Evolutionary conservation across 2,113 vertebrate genomes (phyloP).

Genomic region (Peromyscus californicus): DNA sequence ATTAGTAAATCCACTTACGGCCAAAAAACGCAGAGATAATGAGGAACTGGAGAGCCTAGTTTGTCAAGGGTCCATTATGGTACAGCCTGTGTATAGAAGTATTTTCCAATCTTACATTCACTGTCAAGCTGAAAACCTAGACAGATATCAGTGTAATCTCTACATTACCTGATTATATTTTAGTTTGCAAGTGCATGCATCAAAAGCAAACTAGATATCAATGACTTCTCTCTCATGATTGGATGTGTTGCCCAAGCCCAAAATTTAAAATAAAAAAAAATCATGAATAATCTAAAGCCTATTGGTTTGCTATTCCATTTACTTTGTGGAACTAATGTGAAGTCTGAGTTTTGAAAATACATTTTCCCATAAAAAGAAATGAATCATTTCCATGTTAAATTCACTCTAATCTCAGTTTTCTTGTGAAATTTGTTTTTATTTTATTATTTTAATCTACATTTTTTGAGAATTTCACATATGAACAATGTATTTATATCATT

Average conservation of each 20-base stretch:
- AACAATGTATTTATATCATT: not conserved
- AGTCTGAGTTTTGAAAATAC: conserved; percentile 20
- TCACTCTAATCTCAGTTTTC: not conserved
- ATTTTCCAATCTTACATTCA: not conserved
- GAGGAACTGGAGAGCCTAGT: not conserved
- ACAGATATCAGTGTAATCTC: not conserved
- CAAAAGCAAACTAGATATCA: not conserved
- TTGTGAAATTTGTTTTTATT: not conserved
- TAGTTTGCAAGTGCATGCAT: not conserved
- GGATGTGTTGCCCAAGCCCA: not conserved
- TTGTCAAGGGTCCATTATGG: not conserved
- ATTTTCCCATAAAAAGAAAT: conserved; percentile 25
- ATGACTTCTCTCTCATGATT: not conserved
- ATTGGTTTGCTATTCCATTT: not conserved
- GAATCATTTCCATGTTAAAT: conserved; percentile 27
- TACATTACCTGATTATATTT: not conserved
- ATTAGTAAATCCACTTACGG: not conserved
- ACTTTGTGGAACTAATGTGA: not conserved
- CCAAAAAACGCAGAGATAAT: not conserved
- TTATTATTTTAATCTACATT: conserved; percentile 33
- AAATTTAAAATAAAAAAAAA: conserved; percentile 27
- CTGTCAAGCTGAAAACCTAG: not conserved
- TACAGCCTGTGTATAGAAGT: not conserved
- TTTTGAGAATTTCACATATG: not conserved
- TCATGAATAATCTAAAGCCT: not conserved